Conservation (phyloP, 2,113 vertebrate genomes). For the Pterocles burchelli region DNA sequence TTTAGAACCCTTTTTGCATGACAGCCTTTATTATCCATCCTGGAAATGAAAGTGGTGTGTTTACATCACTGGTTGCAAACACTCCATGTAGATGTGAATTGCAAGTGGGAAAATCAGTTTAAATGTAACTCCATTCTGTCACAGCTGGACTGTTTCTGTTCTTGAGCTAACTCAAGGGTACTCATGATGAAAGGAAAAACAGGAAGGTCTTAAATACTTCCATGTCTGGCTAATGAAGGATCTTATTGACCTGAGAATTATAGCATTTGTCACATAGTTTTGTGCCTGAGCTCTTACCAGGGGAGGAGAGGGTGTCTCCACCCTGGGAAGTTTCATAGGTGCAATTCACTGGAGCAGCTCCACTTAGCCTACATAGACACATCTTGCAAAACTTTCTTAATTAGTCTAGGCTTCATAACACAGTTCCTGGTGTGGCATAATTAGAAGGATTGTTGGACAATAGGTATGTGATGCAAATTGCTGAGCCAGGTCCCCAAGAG, state of each 20-base stretch:
- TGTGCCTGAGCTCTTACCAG: not conserved
- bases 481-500: not conserved
- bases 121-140: not conserved
- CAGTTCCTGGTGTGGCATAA: not conserved
- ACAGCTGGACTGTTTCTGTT: not conserved
- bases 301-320: not conserved
- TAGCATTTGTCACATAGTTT: rapidly evolving
- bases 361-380: not conserved
- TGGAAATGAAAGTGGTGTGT: not conserved
- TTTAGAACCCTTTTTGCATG: not conserved
- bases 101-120: not conserved
- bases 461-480: not conserved
- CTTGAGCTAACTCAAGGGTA: not conserved
- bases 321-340: not conserved
- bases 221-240: not conserved
- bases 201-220: not conserved
- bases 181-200: not conserved
- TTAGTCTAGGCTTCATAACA: not conserved
- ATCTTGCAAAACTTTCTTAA: not conserved
- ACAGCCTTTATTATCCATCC: not conserved
- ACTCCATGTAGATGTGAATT: not conserved
- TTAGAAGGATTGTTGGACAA: not conserved
- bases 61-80: not conserved
- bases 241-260: not conserved
- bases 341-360: not conserved